A percentile compares a stretch with the other conserved stretches of the same genome.
Conservation (phyloP, 2,113 vertebrate genomes). For the Microtus ochrogaster region DNA sequence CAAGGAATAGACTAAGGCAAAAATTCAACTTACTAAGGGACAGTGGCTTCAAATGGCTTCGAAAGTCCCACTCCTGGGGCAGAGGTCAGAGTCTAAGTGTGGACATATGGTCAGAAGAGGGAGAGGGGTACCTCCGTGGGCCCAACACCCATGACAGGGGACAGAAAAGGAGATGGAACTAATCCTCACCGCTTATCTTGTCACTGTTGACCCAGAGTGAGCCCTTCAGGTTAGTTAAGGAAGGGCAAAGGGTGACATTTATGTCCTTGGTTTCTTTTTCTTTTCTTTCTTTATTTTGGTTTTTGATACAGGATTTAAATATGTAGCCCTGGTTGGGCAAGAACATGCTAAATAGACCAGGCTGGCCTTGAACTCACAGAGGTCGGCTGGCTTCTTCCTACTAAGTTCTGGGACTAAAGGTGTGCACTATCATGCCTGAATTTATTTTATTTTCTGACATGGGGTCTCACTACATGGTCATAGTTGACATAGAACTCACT, state of each 20-base stretch:
- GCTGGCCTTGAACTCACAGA: neutral
- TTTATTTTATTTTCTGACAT: neutral
- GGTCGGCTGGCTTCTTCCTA: neutral
- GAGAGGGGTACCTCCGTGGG: neutral
- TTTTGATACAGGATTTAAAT: neutral
- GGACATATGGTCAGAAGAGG: neutral
- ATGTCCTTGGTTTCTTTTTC: constrained; percentile 29
- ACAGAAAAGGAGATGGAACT: constrained; percentile 47
- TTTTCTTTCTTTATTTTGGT: neutral
- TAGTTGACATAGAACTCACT: neutral
- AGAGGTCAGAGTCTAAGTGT: neutral
- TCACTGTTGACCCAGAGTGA: constrained; percentile 55
- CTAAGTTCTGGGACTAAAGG: neutral
- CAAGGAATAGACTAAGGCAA: neutral
- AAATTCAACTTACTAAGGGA: neutral
- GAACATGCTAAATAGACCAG: neutral
- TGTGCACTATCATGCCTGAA: too few species aligned
- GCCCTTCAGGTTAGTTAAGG: constrained; percentile 48
- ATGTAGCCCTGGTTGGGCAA: neutral
- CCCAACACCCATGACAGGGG: constrained; percentile 2
- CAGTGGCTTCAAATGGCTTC: neutral
- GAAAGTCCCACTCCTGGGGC: neutral
- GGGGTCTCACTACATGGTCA: neutral
- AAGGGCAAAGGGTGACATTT: neutral
- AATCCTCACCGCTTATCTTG: constrained; percentile 30